A percentile compares a stretch with the other conserved stretches of the same genome.
phyloP scores from a whole-genome alignment of 2,888 invertebrate species.

The Anthophora plumipes region DNA sequence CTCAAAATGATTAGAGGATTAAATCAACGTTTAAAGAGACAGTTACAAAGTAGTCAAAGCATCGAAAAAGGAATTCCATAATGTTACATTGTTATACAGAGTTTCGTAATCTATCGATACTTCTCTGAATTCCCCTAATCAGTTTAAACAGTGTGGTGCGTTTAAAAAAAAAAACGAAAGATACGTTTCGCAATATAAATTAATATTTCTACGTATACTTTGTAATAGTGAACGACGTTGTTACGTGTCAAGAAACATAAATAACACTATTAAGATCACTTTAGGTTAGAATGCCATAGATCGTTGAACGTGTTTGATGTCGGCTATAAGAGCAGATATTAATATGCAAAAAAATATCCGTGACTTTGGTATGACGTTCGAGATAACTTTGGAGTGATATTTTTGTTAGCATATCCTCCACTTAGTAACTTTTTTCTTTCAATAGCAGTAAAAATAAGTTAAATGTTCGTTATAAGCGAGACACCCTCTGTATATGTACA shows the following conservation, averaged over 20 bases:
- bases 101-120: not conserved
- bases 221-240: not conserved
- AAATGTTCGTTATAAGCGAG: no score
- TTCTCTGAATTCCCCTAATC: not conserved
- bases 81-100: slow-evolving; percentile 1
- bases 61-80: not conserved
- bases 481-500: no score
- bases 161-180: not conserved
- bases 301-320: no score
- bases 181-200: slow-evolving; percentile 13
- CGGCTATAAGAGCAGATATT: no score
- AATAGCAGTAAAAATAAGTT: not conserved
- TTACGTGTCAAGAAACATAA: no score
- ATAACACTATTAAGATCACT: no score
- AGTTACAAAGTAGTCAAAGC: not conserved
- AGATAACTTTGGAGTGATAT: no score
- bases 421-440: no score
- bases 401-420: no score
- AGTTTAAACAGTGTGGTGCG: not conserved
- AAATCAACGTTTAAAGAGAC: not conserved
- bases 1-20: slow-evolving; percentile 21
- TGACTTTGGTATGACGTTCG: no score
- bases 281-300: no score
- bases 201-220: slow-evolving; percentile 2
- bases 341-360: no score